A percentile compares a stretch with the other conserved stretches of the same genome.
phyloP scores from a whole-genome alignment of 2,797 vertebrate genomes.

The Spea hammondii region DNA sequence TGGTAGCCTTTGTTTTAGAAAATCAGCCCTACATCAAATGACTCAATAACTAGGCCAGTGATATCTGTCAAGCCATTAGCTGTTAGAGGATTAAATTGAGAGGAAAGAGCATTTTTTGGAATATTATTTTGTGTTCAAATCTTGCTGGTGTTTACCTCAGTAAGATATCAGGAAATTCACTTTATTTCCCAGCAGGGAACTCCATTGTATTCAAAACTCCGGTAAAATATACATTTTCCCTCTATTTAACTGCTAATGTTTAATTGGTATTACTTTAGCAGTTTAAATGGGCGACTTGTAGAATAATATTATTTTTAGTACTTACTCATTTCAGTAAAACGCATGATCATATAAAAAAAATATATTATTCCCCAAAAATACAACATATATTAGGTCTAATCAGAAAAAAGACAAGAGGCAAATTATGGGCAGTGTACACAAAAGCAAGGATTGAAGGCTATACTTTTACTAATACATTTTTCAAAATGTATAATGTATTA shows the following conservation, averaged over 20 bases:
- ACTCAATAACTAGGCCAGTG: too few relatives aligned
- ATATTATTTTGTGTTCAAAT: neutral
- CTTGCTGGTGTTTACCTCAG: neutral
- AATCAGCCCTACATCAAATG: too few relatives aligned
- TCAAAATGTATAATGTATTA: conserved; percentile 30
- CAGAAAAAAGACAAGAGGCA: conserved; percentile 15
- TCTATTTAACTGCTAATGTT: neutral
- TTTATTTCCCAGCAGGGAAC: neutral
- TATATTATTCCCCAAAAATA: neutral
- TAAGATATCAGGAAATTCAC: neutral
- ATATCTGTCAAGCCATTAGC: too few relatives aligned
- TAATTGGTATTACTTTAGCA: neutral
- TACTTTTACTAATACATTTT: conserved; percentile 37
- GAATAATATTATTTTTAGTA: conserved; percentile 7
- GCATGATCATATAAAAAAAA: neutral
- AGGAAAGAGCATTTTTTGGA: neutral
- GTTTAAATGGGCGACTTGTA: neutral
- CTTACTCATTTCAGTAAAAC: neutral
- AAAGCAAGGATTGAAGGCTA: conserved; percentile 9
- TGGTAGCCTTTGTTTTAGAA: too few relatives aligned
- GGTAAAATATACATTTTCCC: neutral
- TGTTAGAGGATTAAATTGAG: too few relatives aligned
- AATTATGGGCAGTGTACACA: conserved; percentile 16
- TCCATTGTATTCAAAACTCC: neutral
- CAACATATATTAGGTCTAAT: conserved; percentile 3